Base-by-base conservation (phyloP, 2,113 vertebrate species). In the Peucedramus taeniatus region DNA sequence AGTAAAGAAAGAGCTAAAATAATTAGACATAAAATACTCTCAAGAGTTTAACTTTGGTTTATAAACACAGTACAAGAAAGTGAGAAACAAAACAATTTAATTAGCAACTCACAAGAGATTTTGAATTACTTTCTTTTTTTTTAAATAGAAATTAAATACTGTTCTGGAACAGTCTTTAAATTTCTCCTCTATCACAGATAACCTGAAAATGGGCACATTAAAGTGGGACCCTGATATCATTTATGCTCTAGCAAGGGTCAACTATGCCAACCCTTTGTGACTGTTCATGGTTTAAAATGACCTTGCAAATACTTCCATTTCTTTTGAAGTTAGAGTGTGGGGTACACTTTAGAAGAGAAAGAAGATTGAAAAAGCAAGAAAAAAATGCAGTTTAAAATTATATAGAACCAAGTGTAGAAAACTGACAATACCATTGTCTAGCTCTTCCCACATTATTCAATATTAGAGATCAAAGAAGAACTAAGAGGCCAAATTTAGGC, bases 61-160 rank as follows among this genome's bases (percentile, higher is more conserved):
- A 96, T 81, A 92, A 94, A 90, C 90, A 92, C 39, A 82, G 65
- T 44, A 82, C 23, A 82, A 94, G 42, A 88, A 87, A 90, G 21
- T 33, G 35, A 91, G 76, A 89, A 93, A 69, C 16, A 83, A 80
- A 89, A 22, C 51, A 53, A 90, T 82, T 82, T 93, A 57, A 54
- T 81, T 88, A 94, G 85, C 51, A 90, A 94, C 87, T 90, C 64
- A 74, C 23, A 68, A 37, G 59, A 93, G 59, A 83, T 83, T 91
- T 90, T 10, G 59, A 77, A 83, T 80, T 92, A 59, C 24, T 54
- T 42, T 31, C 37, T 69, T 81, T 87, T 88, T 80, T 77, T 17
- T 68, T 60, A 22, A 89, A 78, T 33, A 90, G 61, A 90, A 80
- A 33, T 49, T 65, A 61, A 80, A 51, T 27, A 54, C 70, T 92